These are phyloP conservation scores for Rhynchopsitta pachyrhyncha DNA, from an alignment of 2,113 vertebrate genomes.

Conservation along the genomic window DNA sequence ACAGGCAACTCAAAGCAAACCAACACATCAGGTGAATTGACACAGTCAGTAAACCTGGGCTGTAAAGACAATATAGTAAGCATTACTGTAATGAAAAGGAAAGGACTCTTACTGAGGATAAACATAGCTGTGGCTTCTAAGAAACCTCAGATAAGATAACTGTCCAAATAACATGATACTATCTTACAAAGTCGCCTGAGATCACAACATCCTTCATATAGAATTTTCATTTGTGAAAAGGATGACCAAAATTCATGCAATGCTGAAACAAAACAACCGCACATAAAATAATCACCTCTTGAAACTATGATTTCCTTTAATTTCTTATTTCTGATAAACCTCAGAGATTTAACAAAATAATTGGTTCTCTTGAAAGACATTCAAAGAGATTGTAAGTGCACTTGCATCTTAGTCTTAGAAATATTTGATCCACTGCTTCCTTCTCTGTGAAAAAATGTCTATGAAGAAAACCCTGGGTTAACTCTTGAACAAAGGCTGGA, in stretches of 20 bases:
- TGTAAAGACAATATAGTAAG: background rate
- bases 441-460: background rate
- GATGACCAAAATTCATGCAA: background rate
- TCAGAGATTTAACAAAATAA: background rate
- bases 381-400: background rate
- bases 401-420: background rate
- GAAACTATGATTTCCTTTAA: background rate
- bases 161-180: background rate
- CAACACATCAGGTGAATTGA: background rate
- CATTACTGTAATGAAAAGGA: background rate
- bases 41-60: background rate
- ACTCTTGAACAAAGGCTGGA: background rate
- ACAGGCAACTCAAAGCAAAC: background rate
- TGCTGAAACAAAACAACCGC: background rate
- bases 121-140: background rate
- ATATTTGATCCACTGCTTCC: background rate
- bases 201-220: background rate
- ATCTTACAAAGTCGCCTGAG: background rate
- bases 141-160: background rate
- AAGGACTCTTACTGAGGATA: background rate
- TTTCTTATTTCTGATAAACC: background rate
- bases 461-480: background rate
- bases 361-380: background rate
- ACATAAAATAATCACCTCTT: background rate
- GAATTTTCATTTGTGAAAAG: background rate